A percentile compares a stretch with the other conserved stretches of the same genome.
phyloP scores from a whole-genome alignment of 2,797 vertebrate genomes.

The Bovichtus diacanthus region DNA sequence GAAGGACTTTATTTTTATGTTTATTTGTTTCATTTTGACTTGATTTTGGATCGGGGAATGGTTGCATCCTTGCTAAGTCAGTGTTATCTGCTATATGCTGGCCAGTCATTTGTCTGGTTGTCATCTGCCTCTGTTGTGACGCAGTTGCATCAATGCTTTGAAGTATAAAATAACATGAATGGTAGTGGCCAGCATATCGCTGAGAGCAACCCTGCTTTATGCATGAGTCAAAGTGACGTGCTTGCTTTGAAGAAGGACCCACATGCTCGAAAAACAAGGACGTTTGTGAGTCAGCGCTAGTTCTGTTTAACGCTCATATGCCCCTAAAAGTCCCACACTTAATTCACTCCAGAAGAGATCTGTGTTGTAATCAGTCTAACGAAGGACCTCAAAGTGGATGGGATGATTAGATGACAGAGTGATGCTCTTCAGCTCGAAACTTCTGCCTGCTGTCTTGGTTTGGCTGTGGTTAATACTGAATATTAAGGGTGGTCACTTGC shows the following conservation, averaged over 20 bases:
- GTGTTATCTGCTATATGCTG: constrained; percentile 59
- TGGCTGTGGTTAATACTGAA: constrained; percentile 30
- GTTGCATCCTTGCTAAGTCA: constrained; percentile 62
- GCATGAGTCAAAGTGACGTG: constrained; percentile 72
- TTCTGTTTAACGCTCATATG: background rate
- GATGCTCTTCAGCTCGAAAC: constrained; percentile 15
- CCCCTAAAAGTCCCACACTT: background rate
- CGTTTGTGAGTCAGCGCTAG: constrained; percentile 10
- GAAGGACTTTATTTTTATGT: constrained; percentile 36
- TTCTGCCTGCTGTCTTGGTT: constrained; percentile 54
- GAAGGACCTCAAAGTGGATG: constrained; percentile 8
- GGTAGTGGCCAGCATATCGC: constrained; percentile 67
- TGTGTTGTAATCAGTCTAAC: constrained; percentile 13
- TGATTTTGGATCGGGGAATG: constrained; percentile 55
- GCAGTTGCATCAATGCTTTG: constrained; percentile 28
- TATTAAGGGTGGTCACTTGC: constrained; percentile 42
- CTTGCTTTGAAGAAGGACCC: constrained; percentile 64
- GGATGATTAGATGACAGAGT: constrained; percentile 27
- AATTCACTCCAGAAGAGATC: constrained; percentile 4
- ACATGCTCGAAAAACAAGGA: constrained; percentile 31
- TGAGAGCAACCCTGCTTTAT: constrained; percentile 63
- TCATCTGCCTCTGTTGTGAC: constrained; percentile 1
- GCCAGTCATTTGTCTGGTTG: constrained; percentile 42
- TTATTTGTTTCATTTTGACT: constrained; percentile 49
- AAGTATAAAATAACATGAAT: constrained; percentile 9